phyloP scores from a whole-genome alignment of 2,113 vertebrate genomes.

The Prietella phreatophila region DNA sequence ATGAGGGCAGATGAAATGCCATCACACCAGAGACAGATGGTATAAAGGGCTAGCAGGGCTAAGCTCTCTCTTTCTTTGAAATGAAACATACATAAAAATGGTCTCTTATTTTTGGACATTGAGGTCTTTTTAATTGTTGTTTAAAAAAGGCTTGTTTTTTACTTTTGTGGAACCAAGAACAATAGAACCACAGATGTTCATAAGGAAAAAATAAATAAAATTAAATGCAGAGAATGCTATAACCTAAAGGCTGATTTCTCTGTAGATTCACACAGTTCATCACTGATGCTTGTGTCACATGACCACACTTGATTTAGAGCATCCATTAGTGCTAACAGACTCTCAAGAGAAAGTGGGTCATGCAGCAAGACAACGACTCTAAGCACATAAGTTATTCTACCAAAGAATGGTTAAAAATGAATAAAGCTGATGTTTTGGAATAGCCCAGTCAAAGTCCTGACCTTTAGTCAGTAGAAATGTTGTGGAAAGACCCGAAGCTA shows the following conservation, averaged over 20 bases:
- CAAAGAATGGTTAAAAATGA: too few relatives aligned
- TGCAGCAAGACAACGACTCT: too few relatives aligned
- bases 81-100: background rate
- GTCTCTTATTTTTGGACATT: background rate
- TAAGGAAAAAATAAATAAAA: background rate
- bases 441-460: too few relatives aligned
- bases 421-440: too few relatives aligned
- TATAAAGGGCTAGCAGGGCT: background rate
- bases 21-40: background rate
- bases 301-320: background rate
- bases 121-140: background rate
- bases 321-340: background rate
- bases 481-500: too few relatives aligned
- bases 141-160: background rate
- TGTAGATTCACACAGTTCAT: background rate
- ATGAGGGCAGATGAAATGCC: conserved; percentile 4
- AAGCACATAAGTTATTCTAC: too few relatives aligned
- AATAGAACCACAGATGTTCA: background rate
- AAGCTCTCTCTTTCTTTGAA: background rate
- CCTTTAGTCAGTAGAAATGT: too few relatives aligned
- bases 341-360: too few relatives aligned
- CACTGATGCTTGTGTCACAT: background rate
- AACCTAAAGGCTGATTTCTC: background rate
- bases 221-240: background rate
- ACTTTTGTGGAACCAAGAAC: background rate